phyloP scores from a whole-genome alignment of 64 coral and sea anemone species.

The Porites lutea region DNA sequence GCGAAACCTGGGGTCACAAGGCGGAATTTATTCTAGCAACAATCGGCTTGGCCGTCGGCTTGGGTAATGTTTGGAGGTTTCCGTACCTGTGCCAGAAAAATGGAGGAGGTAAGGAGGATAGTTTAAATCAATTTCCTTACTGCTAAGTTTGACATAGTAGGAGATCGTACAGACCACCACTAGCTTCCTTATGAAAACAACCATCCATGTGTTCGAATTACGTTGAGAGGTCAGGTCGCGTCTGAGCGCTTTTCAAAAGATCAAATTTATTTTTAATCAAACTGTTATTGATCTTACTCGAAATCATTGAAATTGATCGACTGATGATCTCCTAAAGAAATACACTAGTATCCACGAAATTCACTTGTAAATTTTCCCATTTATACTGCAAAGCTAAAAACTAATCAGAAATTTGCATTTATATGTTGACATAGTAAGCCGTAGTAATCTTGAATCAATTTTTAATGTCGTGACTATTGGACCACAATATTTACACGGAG shows the following conservation, averaged over 20 bases:
- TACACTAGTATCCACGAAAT: too few species aligned
- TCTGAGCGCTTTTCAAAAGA: neutral
- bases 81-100: slow-evolving; percentile 94
- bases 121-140: neutral
- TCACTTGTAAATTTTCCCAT: neutral
- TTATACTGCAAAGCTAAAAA: neutral
- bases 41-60: slow-evolving; percentile 84
- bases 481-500: neutral
- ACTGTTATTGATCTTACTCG: neutral
- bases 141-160: neutral
- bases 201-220: neutral
- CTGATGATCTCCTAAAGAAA: too few species aligned
- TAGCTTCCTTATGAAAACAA: neutral
- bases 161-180: neutral
- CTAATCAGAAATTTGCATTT: neutral
- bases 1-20: slow-evolving; percentile 93
- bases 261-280: neutral
- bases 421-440: neutral
- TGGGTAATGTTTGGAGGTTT: slow-evolving; percentile 94
- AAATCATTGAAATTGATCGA: too few species aligned
- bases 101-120: slow-evolving; percentile 69
- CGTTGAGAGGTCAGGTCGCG: neutral
- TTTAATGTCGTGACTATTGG: neutral
- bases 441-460: neutral
- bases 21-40: slow-evolving; percentile 90